Conservation (phyloP, 2,113 vertebrate genomes). For the Dunckerocampus dactyliophorus region DNA sequence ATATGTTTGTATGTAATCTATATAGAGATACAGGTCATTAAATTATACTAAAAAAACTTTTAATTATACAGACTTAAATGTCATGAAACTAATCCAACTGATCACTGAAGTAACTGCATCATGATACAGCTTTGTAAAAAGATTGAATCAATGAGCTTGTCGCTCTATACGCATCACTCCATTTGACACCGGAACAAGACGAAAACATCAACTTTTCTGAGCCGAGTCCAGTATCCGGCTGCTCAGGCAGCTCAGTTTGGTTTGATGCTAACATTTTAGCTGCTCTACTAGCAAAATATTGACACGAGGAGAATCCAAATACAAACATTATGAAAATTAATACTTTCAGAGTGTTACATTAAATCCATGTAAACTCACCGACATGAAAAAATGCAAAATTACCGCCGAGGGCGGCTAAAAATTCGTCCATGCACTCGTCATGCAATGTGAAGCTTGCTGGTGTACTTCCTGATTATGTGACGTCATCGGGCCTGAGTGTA, state of each 20-base stretch:
- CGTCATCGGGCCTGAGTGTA: neutral
- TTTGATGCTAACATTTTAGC: constrained; percentile 18
- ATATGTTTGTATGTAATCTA: no score
- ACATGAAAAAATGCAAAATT: constrained; percentile 18
- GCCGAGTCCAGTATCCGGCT: constrained; percentile 2
- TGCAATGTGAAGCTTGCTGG: constrained; percentile 27
- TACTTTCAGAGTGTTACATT: neutral
- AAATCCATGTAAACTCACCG: constrained; percentile 36
- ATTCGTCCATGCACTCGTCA: constrained; percentile 2
- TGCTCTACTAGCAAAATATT: no score
- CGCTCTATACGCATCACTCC: accelerated
- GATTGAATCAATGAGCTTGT: accelerated
- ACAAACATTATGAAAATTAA: neutral
- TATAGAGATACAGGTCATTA: no score
- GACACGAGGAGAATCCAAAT: neutral
- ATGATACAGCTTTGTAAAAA: accelerated
- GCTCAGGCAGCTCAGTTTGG: accelerated
- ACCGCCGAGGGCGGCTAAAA: neutral
- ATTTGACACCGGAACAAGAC: accelerated
- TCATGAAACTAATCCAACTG: accelerated
- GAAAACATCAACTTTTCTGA: accelerated
- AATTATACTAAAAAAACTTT: no score
- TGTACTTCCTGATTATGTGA: constrained; percentile 46
- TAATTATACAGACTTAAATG: neutral
- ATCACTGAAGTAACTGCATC: neutral